phyloP scores from a whole-genome alignment of 2,113 vertebrate genomes.

The Stegastes partitus region DNA sequence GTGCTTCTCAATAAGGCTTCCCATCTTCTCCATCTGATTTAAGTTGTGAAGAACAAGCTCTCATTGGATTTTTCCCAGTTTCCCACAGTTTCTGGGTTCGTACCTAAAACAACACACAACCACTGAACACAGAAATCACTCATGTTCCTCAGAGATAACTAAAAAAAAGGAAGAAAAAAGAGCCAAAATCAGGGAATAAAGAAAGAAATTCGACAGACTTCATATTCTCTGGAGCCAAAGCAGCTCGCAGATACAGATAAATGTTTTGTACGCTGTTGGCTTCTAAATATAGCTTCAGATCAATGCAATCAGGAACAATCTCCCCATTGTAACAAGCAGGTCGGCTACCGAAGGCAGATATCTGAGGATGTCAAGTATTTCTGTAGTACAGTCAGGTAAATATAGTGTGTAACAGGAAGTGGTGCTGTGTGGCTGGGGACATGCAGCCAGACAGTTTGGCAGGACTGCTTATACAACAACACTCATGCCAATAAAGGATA shows the following conservation, averaged over 20 bases:
- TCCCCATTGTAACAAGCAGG: conserved; percentile 46
- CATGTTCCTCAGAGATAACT: conserved; percentile 37
- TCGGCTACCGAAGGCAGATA: conserved; percentile 43
- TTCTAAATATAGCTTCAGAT: conserved; percentile 77
- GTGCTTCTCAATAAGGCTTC: neutral
- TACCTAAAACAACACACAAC: conserved; percentile 27
- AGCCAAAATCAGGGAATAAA: neutral
- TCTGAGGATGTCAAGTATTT: conserved; percentile 56
- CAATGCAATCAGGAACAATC: conserved; percentile 71
- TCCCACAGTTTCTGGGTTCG: conserved; percentile 57
- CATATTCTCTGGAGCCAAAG: conserved; percentile 39
- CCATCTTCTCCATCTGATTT: conserved; percentile 21
- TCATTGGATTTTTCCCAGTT: conserved; percentile 25
- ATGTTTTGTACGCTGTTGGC: conserved; percentile 50
- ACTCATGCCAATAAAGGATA: conserved; percentile 31
- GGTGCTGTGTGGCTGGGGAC: conserved; percentile 20
- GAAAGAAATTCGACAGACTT: conserved; percentile 11
- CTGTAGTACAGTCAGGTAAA: conserved; percentile 55
- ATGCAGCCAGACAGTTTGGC: conserved; percentile 33
- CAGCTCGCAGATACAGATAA: conserved; percentile 53
- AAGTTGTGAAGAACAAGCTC: conserved; percentile 30
- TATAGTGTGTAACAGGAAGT: conserved; percentile 57
- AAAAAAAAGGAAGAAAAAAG: neutral
- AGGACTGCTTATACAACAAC: conserved; percentile 34
- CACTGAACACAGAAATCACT: conserved; percentile 26